A percentile compares a stretch with the other conserved stretches of the same genome.
phyloP scores from a whole-genome alignment of 2,797 vertebrate species.

The Myoxocephalus aenaeus region DNA sequence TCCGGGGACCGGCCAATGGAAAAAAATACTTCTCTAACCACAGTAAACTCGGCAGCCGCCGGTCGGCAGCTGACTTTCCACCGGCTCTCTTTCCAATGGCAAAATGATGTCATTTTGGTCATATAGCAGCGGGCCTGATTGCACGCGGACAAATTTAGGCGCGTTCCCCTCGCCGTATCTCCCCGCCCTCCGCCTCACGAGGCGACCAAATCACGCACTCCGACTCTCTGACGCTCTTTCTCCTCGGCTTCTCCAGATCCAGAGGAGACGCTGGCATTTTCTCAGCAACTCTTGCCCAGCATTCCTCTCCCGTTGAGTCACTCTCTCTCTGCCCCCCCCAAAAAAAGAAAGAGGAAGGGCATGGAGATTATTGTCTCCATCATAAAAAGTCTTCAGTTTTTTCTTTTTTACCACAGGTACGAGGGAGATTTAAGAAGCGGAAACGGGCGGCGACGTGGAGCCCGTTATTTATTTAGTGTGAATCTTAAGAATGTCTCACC shows the following conservation, averaged over 20 bases:
- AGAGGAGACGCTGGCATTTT: constrained; percentile 67
- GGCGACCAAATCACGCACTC: constrained; percentile 59
- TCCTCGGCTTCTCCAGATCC: constrained; percentile 53
- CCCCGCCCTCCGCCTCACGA: neutral
- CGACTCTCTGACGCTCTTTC: constrained; percentile 6
- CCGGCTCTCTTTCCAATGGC: constrained; percentile 79
- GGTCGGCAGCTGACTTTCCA: constrained; percentile 80
- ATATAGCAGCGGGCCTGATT: constrained; percentile 64
- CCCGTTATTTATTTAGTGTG: constrained; percentile 37
- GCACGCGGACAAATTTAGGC: constrained; percentile 52
- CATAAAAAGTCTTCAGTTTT: constrained; percentile 19
- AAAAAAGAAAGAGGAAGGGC: constrained; percentile 13
- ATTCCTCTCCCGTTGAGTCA: constrained; percentile 72
- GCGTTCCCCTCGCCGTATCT: constrained; percentile 24
- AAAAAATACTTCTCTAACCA: constrained; percentile 81
- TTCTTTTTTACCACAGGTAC: constrained; percentile 39
- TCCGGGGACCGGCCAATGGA: constrained; percentile 82
- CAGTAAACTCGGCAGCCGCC: constrained; percentile 78
- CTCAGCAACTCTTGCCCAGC: constrained; percentile 53
- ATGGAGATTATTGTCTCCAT: constrained; percentile 34
- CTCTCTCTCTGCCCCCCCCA: constrained; percentile 1
- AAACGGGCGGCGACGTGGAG: constrained; percentile 52
- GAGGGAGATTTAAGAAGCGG: constrained; percentile 47
- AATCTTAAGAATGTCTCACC: constrained; percentile 58
- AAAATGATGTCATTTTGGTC: constrained; percentile 85